Conservation (phyloP, 2,888 invertebrate genomes). For the Monochamus alternatus region DNA sequence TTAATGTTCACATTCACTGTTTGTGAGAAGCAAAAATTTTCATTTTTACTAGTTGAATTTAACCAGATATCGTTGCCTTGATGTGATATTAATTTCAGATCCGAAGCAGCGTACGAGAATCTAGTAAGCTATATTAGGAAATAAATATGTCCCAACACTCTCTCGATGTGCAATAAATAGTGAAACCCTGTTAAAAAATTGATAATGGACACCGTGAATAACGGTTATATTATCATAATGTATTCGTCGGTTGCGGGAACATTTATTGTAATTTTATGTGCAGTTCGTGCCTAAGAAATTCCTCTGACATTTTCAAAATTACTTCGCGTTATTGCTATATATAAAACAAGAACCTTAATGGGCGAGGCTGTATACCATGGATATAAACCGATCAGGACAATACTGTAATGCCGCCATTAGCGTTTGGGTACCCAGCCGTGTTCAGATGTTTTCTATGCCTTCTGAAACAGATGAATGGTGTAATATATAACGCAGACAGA, state of each 20-base stretch:
- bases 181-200: slow-evolving; percentile 27
- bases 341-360: slow-evolving; percentile 36
- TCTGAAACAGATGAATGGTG: slow-evolving; percentile 15
- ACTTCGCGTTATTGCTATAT: slow-evolving; percentile 35
- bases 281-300: slow-evolving; percentile 39
- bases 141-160: slow-evolving; percentile 4
- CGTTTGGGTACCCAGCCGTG: slow-evolving; percentile 20
- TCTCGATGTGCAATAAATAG: slow-evolving; percentile 19
- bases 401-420: slow-evolving; percentile 28
- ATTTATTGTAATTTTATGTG: slow-evolving; percentile 42
- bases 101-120: neutral
- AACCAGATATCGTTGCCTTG: too few species aligned
- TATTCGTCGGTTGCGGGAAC: slow-evolving; percentile 34
- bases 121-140: neutral
- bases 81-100: too few species aligned
- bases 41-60: too few species aligned
- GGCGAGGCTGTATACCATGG: slow-evolving; percentile 26
- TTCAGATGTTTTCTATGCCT: slow-evolving; percentile 14
- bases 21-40: too few species aligned
- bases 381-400: slow-evolving; percentile 34
- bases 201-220: slow-evolving; percentile 34
- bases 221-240: slow-evolving; percentile 33
- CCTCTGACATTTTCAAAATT: slow-evolving; percentile 34
- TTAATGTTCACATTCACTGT: too few species aligned
- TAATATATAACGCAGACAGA: slow-evolving; percentile 1